Conservation (phyloP, 2,888 invertebrate genomes). For the Phalera bucephala region DNA sequence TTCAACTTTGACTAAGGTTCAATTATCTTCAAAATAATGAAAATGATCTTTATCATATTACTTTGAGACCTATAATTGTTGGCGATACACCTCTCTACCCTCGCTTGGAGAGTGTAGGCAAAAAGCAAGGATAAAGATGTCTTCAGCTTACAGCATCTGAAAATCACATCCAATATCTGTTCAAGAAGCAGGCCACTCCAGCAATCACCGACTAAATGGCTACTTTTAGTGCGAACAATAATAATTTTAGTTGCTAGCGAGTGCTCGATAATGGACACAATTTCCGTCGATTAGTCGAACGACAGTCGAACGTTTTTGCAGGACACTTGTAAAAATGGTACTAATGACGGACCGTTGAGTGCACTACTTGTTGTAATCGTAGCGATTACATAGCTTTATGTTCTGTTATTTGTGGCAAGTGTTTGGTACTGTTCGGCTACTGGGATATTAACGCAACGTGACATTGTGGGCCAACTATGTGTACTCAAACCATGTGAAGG, state of each 20-base stretch:
- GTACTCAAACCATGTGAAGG: too few species aligned
- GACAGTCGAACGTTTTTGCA: conserved; percentile 60
- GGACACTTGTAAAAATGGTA: conserved; percentile 71
- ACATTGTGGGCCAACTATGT: too few species aligned
- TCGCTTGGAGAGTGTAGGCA: too few species aligned
- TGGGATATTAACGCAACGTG: conserved; percentile 1
- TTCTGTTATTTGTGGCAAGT: conserved; percentile 20
- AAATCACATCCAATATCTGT: too few species aligned
- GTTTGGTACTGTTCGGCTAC: conserved; percentile 11
- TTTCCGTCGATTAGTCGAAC: conserved; percentile 79
- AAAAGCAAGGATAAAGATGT: too few species aligned
- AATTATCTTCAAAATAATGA: too few species aligned
- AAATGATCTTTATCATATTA: too few species aligned
- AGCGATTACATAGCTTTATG: conserved; percentile 23
- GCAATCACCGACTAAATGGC: conserved; percentile 71
- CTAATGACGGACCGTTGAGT: conserved; percentile 54
- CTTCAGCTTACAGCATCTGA: too few species aligned
- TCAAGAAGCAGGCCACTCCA: conserved; percentile 38
- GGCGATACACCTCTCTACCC: too few species aligned
- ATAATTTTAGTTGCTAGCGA: conserved; percentile 78
- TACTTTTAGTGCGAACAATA: conserved; percentile 80
- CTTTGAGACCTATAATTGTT: too few species aligned
- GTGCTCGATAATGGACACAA: conserved; percentile 78
- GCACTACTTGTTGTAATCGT: conserved; percentile 49
- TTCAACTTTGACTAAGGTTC: too few species aligned